Percentiles rank a stretch among this genome's conserved stretches.
phyloP scores from a whole-genome alignment of 2,888 invertebrate species.

The Cantharis flavilabris region DNA sequence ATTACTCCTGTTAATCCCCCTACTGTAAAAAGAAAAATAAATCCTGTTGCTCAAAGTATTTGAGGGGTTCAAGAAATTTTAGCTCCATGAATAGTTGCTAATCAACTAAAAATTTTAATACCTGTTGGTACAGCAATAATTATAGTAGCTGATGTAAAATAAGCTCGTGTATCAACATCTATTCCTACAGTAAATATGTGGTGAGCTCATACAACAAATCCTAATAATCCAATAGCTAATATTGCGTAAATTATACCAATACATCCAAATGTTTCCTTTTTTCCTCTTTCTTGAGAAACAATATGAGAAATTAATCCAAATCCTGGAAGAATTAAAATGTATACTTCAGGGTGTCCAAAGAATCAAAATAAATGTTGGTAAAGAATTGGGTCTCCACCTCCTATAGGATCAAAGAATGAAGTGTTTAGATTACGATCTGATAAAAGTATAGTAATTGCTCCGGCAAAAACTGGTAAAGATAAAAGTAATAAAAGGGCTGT shows the following conservation, averaged over 20 bases:
- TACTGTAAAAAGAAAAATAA: conserved; percentile 77
- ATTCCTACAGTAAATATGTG: conserved; percentile 86
- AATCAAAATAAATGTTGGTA: conserved; percentile 88
- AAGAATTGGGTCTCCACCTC: conserved; percentile 80
- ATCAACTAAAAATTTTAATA: conserved; percentile 82
- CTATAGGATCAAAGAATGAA: conserved; percentile 79
- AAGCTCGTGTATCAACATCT: conserved; percentile 83
- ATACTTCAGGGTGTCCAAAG: conserved; percentile 87
- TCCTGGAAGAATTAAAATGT: conserved; percentile 83
- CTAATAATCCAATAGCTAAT: conserved; percentile 78
- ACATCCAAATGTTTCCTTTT: conserved; percentile 74
- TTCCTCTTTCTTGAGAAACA: conserved; percentile 74
- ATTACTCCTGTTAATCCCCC: conserved; percentile 73
- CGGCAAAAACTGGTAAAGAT: conserved; percentile 76
- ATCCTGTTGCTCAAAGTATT: conserved; percentile 71
- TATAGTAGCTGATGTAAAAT: conserved; percentile 83
- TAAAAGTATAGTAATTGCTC: conserved; percentile 79
- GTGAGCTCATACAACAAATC: conserved; percentile 84
- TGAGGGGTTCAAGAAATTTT: conserved; percentile 64
- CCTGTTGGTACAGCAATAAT: conserved; percentile 87
- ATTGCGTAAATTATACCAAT: conserved; percentile 85
- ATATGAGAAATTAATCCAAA: conserved; percentile 83
- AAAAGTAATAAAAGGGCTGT: conserved; percentile 68
- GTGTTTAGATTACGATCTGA: conserved; percentile 82
- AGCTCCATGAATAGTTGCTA: conserved; percentile 70